Evolutionary conservation across 2,797 vertebrate species (phyloP), one percentile per base, ranked within the genome.

Genomic region (Peromyscus melanophrys): DNA sequence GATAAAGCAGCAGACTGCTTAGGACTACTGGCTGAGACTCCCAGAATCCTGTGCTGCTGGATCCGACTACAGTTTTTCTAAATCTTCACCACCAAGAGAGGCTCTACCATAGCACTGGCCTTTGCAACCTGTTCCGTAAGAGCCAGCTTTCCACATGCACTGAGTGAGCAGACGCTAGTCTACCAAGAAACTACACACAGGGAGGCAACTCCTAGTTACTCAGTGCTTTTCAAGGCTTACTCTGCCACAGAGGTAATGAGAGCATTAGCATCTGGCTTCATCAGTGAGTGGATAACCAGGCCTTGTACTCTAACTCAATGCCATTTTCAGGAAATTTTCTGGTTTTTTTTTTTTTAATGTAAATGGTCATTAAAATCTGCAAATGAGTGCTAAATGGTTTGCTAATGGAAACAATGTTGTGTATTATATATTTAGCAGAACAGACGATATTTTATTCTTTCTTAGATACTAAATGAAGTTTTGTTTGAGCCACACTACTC

Each of bases 321-420:
- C 57, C 27, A 31, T 88, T 93, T 92, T 85, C 89, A 96, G 87
- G 29, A 92, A 73, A 85, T 29, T 91, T 92, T 93, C 9, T 23
- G n/a, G 8, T 12, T 76, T 12, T 7, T 85, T 12, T 76, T 12
- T 7, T 85, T 84, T 65, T 25, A 17, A 69, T 46, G 13, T 89
- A 95, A 85, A 55, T 92, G 43, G 78, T 89, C n/a, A 76, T 19
- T 65, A 90, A 95, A 92, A 92, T 86, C 29, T 46, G 2, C 75
- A n/a, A 69, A 61, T 82, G n/a, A 61, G 81, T 14, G 40, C 61
- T 69, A 83, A 29, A 17, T 49, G 55, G 17, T 71, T 90, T 77
- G 27, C 57, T 31, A 7, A 75, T 2, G 2, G 17, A 6, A n/a
- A 46, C 76, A 91, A 88, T 92, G 13, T 31, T 71, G 55, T 87